Evolutionary conservation across 2,113 vertebrate species (phyloP), one percentile per base, ranked within the genome.

Genomic region (Zosterops hypoxanthus): DNA sequence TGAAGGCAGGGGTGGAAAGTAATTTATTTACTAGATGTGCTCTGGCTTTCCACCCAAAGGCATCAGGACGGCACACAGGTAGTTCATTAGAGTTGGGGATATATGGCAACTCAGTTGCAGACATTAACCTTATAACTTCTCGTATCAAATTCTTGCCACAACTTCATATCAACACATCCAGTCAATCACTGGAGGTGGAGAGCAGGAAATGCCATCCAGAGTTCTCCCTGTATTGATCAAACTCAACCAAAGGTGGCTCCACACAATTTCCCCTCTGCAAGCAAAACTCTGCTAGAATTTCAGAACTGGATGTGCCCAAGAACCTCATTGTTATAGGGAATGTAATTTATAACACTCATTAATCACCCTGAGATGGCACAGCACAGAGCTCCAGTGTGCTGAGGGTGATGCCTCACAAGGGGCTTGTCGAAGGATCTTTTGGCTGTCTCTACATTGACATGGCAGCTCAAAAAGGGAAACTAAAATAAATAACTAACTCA

Each of bases 251-350:
- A 19, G 31, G 81, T 88, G 0, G 5, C 39, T 49, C 12, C 69
- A 33, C 0, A 0, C 2, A 8, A 29, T 46, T 80, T 20, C 11
- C 34, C 10, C 53, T 50, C 80, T 36, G 47, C 18, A 41, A 72
- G 94, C n/a, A 95, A 86, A 97, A 78, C 23, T 10, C 36, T 21
- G 53, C 66, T 82, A 71, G 61, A 90, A 93, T 96, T 96, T 88
- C 55, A 79, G 84, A 92, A 42, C 4, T 66, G 76, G 36, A 91
- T 3, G 3, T 91, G 59, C 88, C 60, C 57, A 55, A 78, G 76
- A 84, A 57, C 33, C 53, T 22, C 73, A 39, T 39, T 39, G 39
- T 39, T 39, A 39, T 39, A 39, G 39, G 39, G 39, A 39, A 39
- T 39, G 39, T 39, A 11, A 39, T 39, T 12, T 39, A 39, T 39